Conservation (phyloP, 1,140 invertebrate genomes). For the Calosoma granatense region DNA sequence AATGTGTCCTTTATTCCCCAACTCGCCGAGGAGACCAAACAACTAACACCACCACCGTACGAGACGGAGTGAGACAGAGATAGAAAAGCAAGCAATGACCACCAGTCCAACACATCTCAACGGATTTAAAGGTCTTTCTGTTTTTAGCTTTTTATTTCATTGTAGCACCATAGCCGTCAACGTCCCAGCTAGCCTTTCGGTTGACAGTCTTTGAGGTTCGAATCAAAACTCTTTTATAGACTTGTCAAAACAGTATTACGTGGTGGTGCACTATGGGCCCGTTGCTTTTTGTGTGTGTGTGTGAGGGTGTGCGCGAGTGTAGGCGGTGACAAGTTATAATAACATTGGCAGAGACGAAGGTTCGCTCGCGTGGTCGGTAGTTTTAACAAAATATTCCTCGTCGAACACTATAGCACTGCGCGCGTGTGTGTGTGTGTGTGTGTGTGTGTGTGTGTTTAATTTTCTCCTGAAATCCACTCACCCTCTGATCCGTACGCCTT, state of each 20-base stretch:
- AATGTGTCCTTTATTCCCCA: neutral
- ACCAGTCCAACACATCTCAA: neutral
- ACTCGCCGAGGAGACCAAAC: neutral
- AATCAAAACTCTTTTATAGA: neutral
- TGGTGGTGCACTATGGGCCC: no score
- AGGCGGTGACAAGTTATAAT: neutral
- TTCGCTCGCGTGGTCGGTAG: no score
- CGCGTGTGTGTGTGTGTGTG: no score
- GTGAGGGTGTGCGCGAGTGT: no score
- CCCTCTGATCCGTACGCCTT: no score
- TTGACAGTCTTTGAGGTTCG: neutral
- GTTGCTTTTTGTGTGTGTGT: neutral
- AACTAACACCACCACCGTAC: neutral
- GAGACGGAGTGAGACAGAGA: neutral
- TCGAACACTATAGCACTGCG: no score
- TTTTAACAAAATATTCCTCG: no score
- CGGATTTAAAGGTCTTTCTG: neutral
- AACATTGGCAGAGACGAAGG: no score
- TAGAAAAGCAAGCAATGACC: neutral
- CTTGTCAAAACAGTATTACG: neutral
- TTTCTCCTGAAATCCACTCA: no score
- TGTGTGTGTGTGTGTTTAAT: no score
- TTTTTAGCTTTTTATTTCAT: neutral
- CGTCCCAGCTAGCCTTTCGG: neutral
- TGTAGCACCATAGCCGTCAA: no score